A percentile compares a stretch with the other conserved stretches of the same genome.
Evolutionary conservation across 2,797 vertebrate species (phyloP).

Genomic region (Epinephelus coioides): DNA sequence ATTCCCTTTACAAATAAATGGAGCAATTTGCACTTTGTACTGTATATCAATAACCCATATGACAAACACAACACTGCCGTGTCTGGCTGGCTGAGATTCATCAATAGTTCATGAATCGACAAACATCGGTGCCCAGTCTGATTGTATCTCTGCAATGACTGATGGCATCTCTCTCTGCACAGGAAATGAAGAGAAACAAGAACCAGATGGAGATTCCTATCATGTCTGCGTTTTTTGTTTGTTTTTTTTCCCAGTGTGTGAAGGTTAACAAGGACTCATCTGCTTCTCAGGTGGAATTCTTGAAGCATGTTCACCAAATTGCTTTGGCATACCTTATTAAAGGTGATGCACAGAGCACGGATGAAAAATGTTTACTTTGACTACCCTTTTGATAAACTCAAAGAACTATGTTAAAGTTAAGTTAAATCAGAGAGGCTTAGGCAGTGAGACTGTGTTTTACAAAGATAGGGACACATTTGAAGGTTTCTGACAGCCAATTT

Average conservation of each 20-base stretch:
- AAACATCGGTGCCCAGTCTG: slow-evolving; percentile 60
- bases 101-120: slow-evolving; percentile 71
- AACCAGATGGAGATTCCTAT: slow-evolving; percentile 56
- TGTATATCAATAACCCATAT: slow-evolving; percentile 62
- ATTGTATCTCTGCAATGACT: slow-evolving; percentile 56
- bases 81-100: slow-evolving; percentile 53
- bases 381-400: slow-evolving; percentile 11
- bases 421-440: slow-evolving; percentile 39
- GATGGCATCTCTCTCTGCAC: slow-evolving; percentile 56
- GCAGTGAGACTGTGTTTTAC: slow-evolving; percentile 48
- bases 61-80: slow-evolving; percentile 51
- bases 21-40: slow-evolving; percentile 55
- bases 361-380: slow-evolving; percentile 18
- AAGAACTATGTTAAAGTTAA: background rate
- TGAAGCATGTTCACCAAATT: background rate
- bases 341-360: background rate
- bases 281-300: slow-evolving; percentile 27
- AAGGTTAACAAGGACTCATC: slow-evolving; percentile 44
- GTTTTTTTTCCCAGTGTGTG: slow-evolving; percentile 29
- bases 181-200: slow-evolving; percentile 74
- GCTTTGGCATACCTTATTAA: background rate
- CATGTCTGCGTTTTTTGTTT: slow-evolving; percentile 32
- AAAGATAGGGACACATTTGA: slow-evolving; percentile 54
- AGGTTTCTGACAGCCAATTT: slow-evolving; percentile 59
- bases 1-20: slow-evolving; percentile 49